Percentiles rank a stretch among this genome's conserved stretches.
phyloP scores from a whole-genome alignment of 2,797 vertebrate species.

The Falco naumanni region DNA sequence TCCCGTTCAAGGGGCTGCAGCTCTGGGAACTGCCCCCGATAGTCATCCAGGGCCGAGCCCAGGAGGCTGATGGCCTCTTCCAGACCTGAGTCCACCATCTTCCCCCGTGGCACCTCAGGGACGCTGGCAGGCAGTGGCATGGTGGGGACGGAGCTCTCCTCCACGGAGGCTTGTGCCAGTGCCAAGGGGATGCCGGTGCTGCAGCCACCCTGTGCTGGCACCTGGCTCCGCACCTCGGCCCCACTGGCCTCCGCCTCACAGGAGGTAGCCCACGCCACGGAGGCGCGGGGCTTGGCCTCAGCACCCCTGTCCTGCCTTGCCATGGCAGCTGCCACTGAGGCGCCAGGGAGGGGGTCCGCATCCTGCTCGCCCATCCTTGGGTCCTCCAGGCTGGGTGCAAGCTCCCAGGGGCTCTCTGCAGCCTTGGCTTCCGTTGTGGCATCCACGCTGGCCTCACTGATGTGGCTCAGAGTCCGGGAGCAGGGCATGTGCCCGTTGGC shows the following conservation, averaged over 20 bases:
- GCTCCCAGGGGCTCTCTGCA: conserved; percentile 34
- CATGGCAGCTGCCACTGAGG: background rate
- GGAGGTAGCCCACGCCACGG: background rate
- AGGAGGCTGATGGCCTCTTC: conserved; percentile 86
- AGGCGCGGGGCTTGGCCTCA: background rate
- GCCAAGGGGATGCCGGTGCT: fast-evolving
- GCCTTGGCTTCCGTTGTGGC: conserved; percentile 69
- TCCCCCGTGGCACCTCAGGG: background rate
- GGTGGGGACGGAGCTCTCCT: background rate
- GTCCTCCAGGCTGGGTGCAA: background rate
- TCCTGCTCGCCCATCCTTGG: background rate
- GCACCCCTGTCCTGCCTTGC: background rate
- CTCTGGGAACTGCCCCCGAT: conserved; percentile 93
- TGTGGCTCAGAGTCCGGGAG: conserved; percentile 92
- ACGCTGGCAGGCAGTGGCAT: background rate
- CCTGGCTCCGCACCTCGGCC: background rate
- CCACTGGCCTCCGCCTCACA: background rate
- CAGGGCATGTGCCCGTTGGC: conserved; percentile 82
- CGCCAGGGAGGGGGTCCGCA: fast-evolving
- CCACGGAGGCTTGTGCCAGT: background rate
- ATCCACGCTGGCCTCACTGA: conserved; percentile 90
- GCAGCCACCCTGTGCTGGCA: fast-evolving
- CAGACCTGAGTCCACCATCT: conserved; percentile 78
- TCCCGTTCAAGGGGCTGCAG: conserved; percentile 91
- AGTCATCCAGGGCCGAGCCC: conserved; percentile 91